Base-by-base conservation (phyloP, 2,888 invertebrate species). In the Hyalella azteca region DNA sequence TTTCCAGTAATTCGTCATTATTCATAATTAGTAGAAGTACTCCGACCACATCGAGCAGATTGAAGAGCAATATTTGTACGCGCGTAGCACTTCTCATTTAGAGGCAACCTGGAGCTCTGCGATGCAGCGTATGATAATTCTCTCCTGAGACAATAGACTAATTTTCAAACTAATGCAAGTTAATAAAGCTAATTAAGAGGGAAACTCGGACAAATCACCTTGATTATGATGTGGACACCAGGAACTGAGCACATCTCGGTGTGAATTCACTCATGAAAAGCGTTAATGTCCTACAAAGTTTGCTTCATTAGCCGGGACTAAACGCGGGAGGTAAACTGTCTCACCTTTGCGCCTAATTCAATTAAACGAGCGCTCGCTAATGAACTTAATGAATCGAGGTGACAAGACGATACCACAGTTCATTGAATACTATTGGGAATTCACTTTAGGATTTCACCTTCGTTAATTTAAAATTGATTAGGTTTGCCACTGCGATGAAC, bases 161-260 rank as follows among this genome's bases (percentile, higher is more conserved):
- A 66, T 66, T 66, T 66, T 15, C 36, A 66, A 66, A 66, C 66
- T 66, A 66, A 66, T 66, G 39, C 66, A 66, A 66, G 66, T 66
- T 66, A 66, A 66, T 66, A 66, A 66, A 66, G 36, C 66, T 66
- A 66, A 66, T 66, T 66, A 36, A 66, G 66, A 29, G 36, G 19
- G 66, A 66, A 66, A 66, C 66, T 66, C 66, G 66, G 39, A 66
- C 66, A 66, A 66, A 66, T 66, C 36, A 66, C 66, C 66, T 66
- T 66, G 66, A 66, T 66, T 66, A 66, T 66, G 36, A 66, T 66
- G 66, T 66, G 66, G 66, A 66, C 66, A 66, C 36, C 66, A 66
- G 66, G 19, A 36, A 66, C 36, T 66, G 66, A 66, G 36, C 66
- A 66, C 66, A 66, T 66, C 66, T 36, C 3, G 66, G 66, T 36